Base-by-base conservation (phyloP, 2,797 vertebrate genomes). In the Falco naumanni region DNA sequence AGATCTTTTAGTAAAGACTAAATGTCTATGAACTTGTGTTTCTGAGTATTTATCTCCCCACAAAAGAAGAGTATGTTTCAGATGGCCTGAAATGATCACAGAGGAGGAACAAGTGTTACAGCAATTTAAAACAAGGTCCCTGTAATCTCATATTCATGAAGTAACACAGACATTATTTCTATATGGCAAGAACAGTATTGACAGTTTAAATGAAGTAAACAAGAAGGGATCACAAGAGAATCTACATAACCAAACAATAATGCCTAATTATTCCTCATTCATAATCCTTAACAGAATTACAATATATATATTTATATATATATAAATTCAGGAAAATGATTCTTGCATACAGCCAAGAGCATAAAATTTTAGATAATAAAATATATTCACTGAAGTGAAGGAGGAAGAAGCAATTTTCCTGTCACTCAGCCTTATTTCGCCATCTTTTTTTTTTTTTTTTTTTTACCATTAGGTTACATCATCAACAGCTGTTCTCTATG, bases 191-290 rank as follows among this genome's bases (percentile, higher is more conserved):
- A 96, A 86, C 37, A 69, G 65, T 69, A 76, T 78, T 29, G 4
- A 87, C 82, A 76, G 54, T 86, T 89, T 82, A 91, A 89, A 93
- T 20, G 20, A 89, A 86, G 87, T 87, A 94, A 93, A 94, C 76
- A 96, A 86, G 72, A 87, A 87, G 37, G 45, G 69, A 92, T 65
- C 84, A 93, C 84, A 96, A 65, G 65, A 91, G 72, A 92, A 91
- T 91, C 93, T 71, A 64, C 61, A 72, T 72, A 96, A 92, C 34
- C 47, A 88, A 97, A 94, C 76, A 96, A 87, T 79, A 90, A 93
- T 57, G 59, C 56, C 79, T 81, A 95, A 91, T 89, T 81, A 91
- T 59, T 81, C 64, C 68, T 82, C 84, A 92, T 84, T 95, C 66
- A 74, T 15, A 85, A 60, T 43, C 34, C 51, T 90, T 92, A 84